phyloP scores from a whole-genome alignment of 2,797 vertebrate genomes.

The Fistularia tabacaria region DNA sequence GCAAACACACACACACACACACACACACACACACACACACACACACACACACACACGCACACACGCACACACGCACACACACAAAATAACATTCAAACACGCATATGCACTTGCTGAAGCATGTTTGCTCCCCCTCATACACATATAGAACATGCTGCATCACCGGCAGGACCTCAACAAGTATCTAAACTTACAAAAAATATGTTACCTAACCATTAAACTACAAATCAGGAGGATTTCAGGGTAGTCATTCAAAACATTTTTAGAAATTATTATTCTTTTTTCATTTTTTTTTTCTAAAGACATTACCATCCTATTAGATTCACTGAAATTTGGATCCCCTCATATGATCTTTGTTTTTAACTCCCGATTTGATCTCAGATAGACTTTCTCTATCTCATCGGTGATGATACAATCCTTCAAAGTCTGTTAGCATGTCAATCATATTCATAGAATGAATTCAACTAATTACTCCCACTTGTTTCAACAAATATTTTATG shows the following conservation, averaged over 20 bases:
- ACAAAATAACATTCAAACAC: conserved; percentile 27
- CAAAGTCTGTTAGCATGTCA: conserved; percentile 33
- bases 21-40: conserved; percentile 6
- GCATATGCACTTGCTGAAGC: conserved; percentile 11
- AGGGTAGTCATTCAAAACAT: conserved; percentile 1
- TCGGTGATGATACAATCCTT: conserved; percentile 20
- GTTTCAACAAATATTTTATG: conserved; percentile 45
- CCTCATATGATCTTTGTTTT: too few relatives aligned
- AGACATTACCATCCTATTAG: too few relatives aligned
- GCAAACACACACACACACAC: conserved; percentile 16
- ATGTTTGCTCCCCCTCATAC: not conserved
- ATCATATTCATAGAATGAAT: conserved; percentile 44
- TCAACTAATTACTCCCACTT: conserved; percentile 49
- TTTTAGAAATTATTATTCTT: not conserved
- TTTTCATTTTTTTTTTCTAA: too few relatives aligned
- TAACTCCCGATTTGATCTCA: not conserved
- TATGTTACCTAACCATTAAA: too few relatives aligned
- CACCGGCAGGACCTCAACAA: conserved; percentile 19
- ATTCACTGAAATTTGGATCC: too few relatives aligned
- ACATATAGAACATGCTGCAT: conserved; percentile 27
- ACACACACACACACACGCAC: too few relatives aligned
- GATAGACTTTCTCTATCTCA: conserved; percentile 15
- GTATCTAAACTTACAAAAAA: too few relatives aligned
- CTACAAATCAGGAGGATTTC: not conserved
- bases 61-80: conserved; percentile 15